Evolutionary conservation across 2,888 invertebrate species (phyloP).

Genomic region (Amiota minor): DNA sequence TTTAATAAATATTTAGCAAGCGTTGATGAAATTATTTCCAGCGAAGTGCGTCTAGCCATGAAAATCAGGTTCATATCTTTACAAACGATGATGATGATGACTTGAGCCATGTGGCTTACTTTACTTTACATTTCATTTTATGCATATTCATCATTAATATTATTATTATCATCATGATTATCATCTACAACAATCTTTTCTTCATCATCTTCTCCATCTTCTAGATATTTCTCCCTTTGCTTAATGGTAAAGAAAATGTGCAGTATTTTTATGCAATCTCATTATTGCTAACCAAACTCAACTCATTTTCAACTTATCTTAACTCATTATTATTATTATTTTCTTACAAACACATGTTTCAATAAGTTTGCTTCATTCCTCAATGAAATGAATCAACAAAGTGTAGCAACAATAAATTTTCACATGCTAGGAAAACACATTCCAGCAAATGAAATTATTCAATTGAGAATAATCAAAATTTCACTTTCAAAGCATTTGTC

Average conservation of each 20-base stretch:
- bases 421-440: background rate
- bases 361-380: background rate
- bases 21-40: slow-evolving; percentile 64
- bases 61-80: slow-evolving; percentile 62
- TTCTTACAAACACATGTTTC: slow-evolving; percentile 8
- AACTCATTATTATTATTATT: background rate
- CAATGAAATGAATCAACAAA: background rate
- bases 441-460: background rate
- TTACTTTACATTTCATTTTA: slow-evolving; percentile 11
- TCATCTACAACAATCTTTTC: background rate
- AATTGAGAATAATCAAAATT: background rate
- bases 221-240: background rate
- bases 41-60: slow-evolving; percentile 64
- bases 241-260: background rate
- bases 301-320: background rate
- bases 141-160: slow-evolving; percentile 11
- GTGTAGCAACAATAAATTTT: background rate
- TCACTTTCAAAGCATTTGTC: background rate
- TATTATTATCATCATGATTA: slow-evolving; percentile 30
- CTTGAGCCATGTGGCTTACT: slow-evolving; percentile 24
- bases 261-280: background rate
- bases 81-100: slow-evolving; percentile 17
- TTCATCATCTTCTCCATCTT: background rate
- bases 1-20: slow-evolving; percentile 75
- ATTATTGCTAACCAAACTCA: background rate